These are phyloP conservation scores for Diachasma alloeum DNA, from an alignment of 1,140 invertebrate species.

Conservation along the genomic window DNA sequence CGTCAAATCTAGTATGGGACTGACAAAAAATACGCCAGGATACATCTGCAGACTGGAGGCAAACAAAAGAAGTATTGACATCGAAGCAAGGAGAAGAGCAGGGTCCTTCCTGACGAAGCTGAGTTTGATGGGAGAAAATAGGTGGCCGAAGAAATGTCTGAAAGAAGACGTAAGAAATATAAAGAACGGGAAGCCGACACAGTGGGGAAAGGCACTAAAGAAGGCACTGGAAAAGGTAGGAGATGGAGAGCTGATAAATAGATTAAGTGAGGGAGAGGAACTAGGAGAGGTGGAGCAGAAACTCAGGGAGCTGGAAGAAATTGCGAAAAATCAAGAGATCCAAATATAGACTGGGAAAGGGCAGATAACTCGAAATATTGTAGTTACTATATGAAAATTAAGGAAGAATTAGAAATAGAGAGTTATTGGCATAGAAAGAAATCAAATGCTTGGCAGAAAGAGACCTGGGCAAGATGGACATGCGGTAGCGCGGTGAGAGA, in stretches of 20 bases:
- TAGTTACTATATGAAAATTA: no score
- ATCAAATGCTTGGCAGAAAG: not conserved
- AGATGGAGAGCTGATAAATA: not conserved
- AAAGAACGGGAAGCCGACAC: not conserved
- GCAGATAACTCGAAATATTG: no score
- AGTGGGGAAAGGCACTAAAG: not conserved
- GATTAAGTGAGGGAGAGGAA: not conserved
- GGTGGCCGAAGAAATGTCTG: conserved; percentile 26
- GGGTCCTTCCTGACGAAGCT: not conserved
- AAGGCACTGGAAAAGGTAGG: not conserved
- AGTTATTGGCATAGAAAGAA: no score
- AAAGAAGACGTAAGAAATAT: conserved; percentile 16
- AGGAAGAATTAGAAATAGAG: no score
- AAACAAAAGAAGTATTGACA: not conserved
- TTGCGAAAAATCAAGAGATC: no score
- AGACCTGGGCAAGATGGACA: not conserved
- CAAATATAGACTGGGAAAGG: no score
- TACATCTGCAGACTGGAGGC: no score
- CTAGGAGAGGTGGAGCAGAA: no score
- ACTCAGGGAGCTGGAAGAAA: no score
- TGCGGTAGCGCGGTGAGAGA: not conserved
- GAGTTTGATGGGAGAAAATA: conserved; percentile 10
- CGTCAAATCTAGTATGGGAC: no score
- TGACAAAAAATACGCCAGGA: no score
- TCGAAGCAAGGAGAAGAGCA: not conserved